Evolutionary conservation across 2,888 invertebrate species (phyloP).

Genomic region (Graphium colonna): DNA sequence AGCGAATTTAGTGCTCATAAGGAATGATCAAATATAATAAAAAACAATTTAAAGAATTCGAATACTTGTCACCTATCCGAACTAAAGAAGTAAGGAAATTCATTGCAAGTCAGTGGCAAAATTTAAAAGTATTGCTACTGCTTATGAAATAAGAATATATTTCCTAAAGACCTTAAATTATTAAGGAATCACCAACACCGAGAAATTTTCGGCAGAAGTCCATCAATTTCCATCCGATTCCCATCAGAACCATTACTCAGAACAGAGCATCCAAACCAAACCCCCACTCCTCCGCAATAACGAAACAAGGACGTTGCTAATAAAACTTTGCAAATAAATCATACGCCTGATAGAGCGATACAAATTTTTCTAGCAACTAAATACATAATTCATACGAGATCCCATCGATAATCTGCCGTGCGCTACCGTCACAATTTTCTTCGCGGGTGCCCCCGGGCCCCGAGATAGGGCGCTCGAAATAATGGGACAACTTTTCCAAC

Average conservation of each 20-base stretch:
- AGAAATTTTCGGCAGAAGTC: background rate
- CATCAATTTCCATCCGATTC: background rate
- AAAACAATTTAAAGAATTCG: too few species aligned
- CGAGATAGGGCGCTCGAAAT: constrained; percentile 48
- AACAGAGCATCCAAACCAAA: background rate
- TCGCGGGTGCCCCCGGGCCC: constrained; percentile 40
- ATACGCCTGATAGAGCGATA: constrained; percentile 33
- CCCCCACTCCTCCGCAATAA: constrained; percentile 10
- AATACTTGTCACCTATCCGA: too few species aligned
- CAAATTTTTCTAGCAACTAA: constrained; percentile 58
- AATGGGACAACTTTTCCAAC: constrained; percentile 67
- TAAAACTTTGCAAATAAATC: constrained; percentile 46
- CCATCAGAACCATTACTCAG: background rate
- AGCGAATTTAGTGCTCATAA: too few species aligned
- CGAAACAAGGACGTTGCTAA: constrained; percentile 23
- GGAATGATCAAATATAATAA: too few species aligned
- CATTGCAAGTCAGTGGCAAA: too few species aligned
- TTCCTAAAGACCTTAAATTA: background rate
- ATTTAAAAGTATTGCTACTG: too few species aligned
- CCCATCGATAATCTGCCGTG: constrained; percentile 48
- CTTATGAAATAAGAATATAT: too few species aligned
- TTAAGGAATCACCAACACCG: background rate
- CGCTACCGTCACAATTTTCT: constrained; percentile 35
- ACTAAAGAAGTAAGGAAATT: too few species aligned
- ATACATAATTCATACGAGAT: constrained; percentile 66